These are phyloP conservation scores for Coregonus suidteri DNA, from an alignment of 2,797 vertebrate genomes.

Conservation along the genomic window DNA sequence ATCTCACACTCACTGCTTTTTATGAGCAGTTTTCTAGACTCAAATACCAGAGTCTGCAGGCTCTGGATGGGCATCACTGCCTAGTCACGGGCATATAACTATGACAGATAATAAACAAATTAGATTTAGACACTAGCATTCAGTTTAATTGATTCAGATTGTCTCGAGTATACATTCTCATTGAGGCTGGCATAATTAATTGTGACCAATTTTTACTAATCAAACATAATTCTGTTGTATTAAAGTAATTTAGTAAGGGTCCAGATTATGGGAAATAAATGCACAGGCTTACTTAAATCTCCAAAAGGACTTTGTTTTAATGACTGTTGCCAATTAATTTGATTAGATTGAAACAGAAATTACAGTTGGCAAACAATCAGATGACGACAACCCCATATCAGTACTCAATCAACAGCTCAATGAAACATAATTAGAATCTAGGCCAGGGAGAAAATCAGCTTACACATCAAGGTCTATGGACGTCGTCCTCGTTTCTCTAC, in stretches of 20 bases:
- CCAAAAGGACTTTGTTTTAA: slow-evolving; percentile 43
- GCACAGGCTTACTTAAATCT: slow-evolving; percentile 31
- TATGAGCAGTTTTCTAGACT: neutral
- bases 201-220: slow-evolving; percentile 33
- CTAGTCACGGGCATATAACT: neutral
- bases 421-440: slow-evolving; percentile 65
- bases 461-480: slow-evolving; percentile 46
- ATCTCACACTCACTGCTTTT: neutral
- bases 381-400: slow-evolving; percentile 56
- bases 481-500: neutral
- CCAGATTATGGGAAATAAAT: slow-evolving; percentile 49
- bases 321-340: slow-evolving; percentile 57
- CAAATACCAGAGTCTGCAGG: neutral
- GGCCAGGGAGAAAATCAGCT: slow-evolving; percentile 61
- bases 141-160: slow-evolving; percentile 29
- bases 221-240: slow-evolving; percentile 40
- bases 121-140: slow-evolving; percentile 8
- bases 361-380: slow-evolving; percentile 56
- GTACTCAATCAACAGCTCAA: slow-evolving; percentile 63
- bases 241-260: slow-evolving; percentile 45
- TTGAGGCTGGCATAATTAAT: slow-evolving; percentile 38
- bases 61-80: neutral
- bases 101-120: slow-evolving; percentile 10
- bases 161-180: slow-evolving; percentile 33
- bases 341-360: slow-evolving; percentile 63